phyloP scores from a whole-genome alignment of 2,888 invertebrate genomes.

The Bugula neritina region DNA sequence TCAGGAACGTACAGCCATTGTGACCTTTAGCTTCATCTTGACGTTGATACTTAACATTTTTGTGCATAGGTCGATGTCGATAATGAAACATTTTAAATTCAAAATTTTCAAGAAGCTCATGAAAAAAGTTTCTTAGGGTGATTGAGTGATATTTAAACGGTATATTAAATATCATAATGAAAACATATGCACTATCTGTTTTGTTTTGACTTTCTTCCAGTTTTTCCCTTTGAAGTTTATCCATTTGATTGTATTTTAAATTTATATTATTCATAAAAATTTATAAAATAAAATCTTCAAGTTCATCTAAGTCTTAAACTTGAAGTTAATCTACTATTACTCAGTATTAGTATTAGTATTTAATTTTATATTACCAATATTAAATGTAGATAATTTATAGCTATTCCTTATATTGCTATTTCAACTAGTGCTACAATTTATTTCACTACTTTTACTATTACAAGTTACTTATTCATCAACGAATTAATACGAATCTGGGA shows the following conservation, averaged over 20 bases:
- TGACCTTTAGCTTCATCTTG: no score
- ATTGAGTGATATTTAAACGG: neutral
- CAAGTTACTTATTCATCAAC: no score
- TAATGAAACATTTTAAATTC: conserved; percentile 11
- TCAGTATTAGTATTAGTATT: neutral
- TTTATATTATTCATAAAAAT: no score
- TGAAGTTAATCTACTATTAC: neutral
- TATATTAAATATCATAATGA: conserved; percentile 11
- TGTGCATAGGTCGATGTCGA: conserved; percentile 3
- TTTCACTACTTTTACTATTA: no score
- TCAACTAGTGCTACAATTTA: neutral
- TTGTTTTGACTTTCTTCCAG: no score
- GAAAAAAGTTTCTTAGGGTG: neutral
- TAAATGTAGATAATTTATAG: neutral
- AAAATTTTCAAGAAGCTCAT: neutral
- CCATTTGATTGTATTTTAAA: neutral
- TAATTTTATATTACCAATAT: neutral
- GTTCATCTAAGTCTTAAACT: neutral
- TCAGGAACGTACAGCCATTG: no score
- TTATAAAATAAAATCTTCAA: no score
- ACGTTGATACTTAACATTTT: no score
- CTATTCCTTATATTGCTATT: neutral
- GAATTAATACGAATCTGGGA: no score
- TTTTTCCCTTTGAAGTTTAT: neutral
- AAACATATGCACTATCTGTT: no score